Percentiles rank a stretch among this genome's conserved stretches.
Evolutionary conservation across 2,888 invertebrate genomes (phyloP).

Genomic region (Sarcophaga carnaria): DNA sequence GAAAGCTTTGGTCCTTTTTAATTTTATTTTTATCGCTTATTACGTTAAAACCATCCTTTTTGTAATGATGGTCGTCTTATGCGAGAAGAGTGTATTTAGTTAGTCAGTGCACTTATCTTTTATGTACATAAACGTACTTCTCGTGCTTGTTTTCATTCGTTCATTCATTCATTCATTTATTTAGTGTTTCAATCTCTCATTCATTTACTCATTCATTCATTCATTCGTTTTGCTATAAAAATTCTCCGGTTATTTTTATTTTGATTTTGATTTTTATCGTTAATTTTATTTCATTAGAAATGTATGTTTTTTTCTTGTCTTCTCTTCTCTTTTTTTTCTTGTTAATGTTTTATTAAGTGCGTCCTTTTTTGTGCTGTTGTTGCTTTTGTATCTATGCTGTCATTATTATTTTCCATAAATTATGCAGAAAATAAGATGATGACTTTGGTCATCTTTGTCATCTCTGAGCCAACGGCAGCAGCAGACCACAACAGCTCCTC

Average conservation of each 20-base stretch:
- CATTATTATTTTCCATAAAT: constrained; percentile 62
- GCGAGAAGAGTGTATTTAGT: constrained; percentile 50
- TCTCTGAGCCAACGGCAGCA: neutral
- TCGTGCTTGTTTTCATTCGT: constrained; percentile 46
- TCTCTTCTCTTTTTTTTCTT: too few species aligned
- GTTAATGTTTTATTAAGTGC: too few species aligned
- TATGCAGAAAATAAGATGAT: constrained; percentile 66
- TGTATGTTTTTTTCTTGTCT: neutral
- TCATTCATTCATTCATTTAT: constrained; percentile 51
- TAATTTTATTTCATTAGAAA: constrained; percentile 19
- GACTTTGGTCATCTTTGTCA: constrained; percentile 46
- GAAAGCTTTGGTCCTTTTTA: constrained; percentile 32
- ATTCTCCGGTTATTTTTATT: constrained; percentile 24
- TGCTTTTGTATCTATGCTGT: constrained; percentile 6
- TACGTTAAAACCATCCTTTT: constrained; percentile 64
- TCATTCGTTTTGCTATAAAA: constrained; percentile 55
- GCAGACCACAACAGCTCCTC: neutral
- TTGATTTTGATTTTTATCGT: constrained; percentile 30
- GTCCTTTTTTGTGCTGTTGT: constrained; percentile 17
- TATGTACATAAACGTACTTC: constrained; percentile 61
- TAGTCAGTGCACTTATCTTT: constrained; percentile 66
- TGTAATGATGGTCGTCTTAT: constrained; percentile 1
- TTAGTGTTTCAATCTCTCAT: neutral
- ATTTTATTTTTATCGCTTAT: constrained; percentile 44
- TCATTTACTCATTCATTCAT: constrained; percentile 45